A percentile compares a stretch with the other conserved stretches of the same genome.
Evolutionary conservation across 2,888 invertebrate species (phyloP).

Genomic region (Onchidella celtica): DNA sequence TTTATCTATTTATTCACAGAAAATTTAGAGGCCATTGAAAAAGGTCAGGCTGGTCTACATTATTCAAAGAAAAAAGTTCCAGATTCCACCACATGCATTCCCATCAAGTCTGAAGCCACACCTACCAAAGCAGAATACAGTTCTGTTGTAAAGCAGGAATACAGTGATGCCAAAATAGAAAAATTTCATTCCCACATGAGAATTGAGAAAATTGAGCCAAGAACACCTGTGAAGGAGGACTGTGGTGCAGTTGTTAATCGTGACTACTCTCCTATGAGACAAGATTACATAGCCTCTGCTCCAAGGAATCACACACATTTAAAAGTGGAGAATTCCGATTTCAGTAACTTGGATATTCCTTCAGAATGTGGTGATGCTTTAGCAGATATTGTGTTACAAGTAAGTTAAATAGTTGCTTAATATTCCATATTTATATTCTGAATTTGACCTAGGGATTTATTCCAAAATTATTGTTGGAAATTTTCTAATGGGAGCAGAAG

Average conservation of each 20-base stretch:
- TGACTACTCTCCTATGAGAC: constrained; percentile 20
- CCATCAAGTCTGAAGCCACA: constrained; percentile 49
- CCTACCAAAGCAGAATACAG: constrained; percentile 40
- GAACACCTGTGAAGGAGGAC: constrained; percentile 3
- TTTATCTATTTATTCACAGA: too few relatives aligned
- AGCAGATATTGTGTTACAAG: constrained; percentile 54
- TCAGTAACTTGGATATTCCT: constrained; percentile 12
- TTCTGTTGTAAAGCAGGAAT: neutral
- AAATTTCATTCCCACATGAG: constrained; percentile 29
- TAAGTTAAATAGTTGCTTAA: too few relatives aligned
- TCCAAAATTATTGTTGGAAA: too few relatives aligned
- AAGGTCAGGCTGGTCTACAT: constrained; percentile 69
- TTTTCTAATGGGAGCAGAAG: too few relatives aligned
- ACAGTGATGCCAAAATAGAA: constrained; percentile 27
- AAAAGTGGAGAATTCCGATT: constrained; percentile 15
- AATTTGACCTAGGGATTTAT: too few relatives aligned
- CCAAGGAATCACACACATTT: constrained; percentile 18
- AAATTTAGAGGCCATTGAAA: constrained; percentile 75
- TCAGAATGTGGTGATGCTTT: constrained; percentile 42
- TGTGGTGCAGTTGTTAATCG: neutral
- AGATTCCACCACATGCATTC: constrained; percentile 43
- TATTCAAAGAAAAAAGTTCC: constrained; percentile 43
- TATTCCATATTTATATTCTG: too few relatives aligned
- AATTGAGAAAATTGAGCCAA: constrained; percentile 13
- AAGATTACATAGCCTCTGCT: neutral